phyloP scores from a whole-genome alignment of 1,140 invertebrate genomes.

The Diachasma alloeum region DNA sequence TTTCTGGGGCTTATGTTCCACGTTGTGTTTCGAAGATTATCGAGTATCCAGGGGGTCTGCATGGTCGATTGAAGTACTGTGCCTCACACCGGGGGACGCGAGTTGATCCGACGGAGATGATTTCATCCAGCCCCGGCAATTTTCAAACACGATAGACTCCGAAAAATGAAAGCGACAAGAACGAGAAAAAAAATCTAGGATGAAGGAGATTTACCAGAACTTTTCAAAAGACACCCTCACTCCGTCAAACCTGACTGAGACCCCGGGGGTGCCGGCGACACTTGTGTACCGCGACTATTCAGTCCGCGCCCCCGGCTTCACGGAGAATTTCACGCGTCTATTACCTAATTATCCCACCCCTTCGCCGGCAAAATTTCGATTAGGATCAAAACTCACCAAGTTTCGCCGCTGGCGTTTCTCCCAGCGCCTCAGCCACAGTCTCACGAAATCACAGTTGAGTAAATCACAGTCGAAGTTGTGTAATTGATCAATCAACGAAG shows the following conservation, averaged over 20 bases:
- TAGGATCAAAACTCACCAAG: conserved; percentile 26
- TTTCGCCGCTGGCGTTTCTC: conserved; percentile 16
- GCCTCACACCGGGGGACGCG: neutral
- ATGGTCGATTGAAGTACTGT: conserved; percentile 8
- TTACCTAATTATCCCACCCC: neutral
- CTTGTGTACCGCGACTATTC: neutral
- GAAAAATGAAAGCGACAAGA: neutral
- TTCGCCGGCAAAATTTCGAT: neutral
- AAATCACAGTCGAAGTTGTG: neutral
- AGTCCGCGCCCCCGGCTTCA: neutral
- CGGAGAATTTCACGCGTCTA: neutral
- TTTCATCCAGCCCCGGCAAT: neutral
- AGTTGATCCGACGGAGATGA: conserved; percentile 1
- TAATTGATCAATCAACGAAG: neutral
- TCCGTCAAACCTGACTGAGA: neutral
- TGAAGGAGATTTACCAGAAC: neutral
- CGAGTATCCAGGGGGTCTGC: neutral
- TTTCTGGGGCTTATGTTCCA: neutral
- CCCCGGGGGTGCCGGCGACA: neutral
- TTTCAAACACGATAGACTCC: neutral
- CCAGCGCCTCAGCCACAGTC: neutral
- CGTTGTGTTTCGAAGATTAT: neutral
- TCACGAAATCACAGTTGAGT: neutral
- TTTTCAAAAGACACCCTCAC: neutral
- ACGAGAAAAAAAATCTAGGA: neutral